These are phyloP conservation scores for Antechinus stuartii DNA, from an alignment of 2,113 vertebrate species.

Conservation along the genomic window DNA sequence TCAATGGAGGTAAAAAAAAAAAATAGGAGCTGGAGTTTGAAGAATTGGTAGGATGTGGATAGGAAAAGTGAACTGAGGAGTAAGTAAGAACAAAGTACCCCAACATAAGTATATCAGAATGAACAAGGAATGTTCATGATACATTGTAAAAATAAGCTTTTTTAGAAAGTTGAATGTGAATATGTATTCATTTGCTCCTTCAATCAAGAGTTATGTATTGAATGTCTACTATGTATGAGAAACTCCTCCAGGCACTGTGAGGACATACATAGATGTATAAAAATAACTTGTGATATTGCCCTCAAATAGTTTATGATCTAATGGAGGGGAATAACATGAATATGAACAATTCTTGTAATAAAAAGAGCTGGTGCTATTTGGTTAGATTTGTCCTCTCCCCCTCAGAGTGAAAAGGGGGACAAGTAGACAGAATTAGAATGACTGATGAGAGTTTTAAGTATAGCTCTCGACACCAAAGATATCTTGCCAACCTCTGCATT, in stretches of 20 bases:
- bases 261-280: background rate
- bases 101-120: background rate
- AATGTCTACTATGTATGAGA: background rate
- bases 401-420: background rate
- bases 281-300: background rate
- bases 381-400: background rate
- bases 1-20: background rate
- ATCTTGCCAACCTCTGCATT: background rate
- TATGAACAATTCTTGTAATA: background rate
- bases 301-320: background rate
- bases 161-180: background rate
- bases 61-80: background rate
- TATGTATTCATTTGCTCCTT: background rate
- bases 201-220: background rate
- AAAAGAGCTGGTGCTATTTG: background rate
- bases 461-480: background rate
- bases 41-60: background rate
- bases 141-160: background rate
- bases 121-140: background rate
- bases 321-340: background rate
- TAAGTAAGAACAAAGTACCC: background rate
- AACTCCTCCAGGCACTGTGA: background rate
- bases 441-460: background rate
- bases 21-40: background rate
- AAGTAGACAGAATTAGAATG: background rate